Evolutionary conservation across 2,797 vertebrate species (phyloP).

Genomic region (Hephaestus fuliginosus): DNA sequence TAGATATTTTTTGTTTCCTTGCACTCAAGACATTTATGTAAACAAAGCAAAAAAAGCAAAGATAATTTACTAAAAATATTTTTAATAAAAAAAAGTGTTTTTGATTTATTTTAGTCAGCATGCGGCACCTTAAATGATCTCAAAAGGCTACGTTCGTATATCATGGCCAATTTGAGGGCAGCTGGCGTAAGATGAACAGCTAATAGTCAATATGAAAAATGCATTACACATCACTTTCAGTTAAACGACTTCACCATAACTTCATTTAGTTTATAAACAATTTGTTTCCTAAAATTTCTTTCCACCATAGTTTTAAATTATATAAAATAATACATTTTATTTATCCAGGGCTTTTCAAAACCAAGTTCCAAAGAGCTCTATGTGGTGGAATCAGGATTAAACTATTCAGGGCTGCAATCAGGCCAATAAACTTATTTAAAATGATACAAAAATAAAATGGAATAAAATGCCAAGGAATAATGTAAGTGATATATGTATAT

Average conservation of each 20-base stretch:
- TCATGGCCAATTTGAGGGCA: neutral
- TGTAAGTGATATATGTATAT: neutral
- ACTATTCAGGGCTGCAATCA: neutral
- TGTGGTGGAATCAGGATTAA: neutral
- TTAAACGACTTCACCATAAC: neutral
- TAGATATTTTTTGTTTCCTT: neutral
- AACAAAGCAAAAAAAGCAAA: neutral
- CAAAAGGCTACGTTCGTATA: neutral
- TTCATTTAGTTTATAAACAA: neutral
- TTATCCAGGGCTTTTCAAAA: neutral
- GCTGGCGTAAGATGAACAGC: neutral
- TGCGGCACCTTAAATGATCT: neutral
- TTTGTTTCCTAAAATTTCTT: neutral
- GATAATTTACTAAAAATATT: neutral
- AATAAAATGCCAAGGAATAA: neutral
- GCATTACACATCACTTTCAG: neutral
- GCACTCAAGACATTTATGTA: neutral
- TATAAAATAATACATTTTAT: neutral
- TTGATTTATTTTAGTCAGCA: neutral
- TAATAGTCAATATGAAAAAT: neutral
- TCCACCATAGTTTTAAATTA: neutral
- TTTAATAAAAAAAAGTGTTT: neutral
- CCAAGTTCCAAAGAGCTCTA: neutral
- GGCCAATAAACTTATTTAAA: neutral
- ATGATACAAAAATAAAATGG: neutral